A percentile compares a stretch with the other conserved stretches of the same genome.
These are phyloP conservation scores for Melanotaenia trifasciata DNA, from an alignment of 2,797 vertebrate species.

Conservation along the genomic window DNA sequence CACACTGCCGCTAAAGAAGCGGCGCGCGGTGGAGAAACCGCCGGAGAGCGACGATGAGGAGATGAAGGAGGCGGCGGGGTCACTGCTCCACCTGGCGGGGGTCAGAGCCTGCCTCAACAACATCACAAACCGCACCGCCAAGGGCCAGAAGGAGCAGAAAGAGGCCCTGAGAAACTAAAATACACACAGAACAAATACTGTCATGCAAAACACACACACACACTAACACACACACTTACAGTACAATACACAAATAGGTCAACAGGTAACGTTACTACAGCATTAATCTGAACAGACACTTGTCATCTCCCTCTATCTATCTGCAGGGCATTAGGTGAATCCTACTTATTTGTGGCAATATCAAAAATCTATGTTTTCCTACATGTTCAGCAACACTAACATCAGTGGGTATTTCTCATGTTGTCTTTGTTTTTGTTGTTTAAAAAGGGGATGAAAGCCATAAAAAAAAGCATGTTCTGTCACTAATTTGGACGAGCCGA, in stretches of 20 bases:
- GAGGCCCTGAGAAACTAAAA: constrained; percentile 93
- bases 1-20: constrained; percentile 97
- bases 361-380: constrained; percentile 92
- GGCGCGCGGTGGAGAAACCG: constrained; percentile 91
- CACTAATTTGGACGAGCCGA: constrained; percentile 69
- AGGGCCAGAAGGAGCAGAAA: constrained; percentile 97
- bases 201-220: constrained; percentile 50
- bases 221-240: constrained; percentile 20
- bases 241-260: constrained; percentile 70
- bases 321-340: constrained; percentile 99
- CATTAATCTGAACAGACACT: constrained; percentile 80
- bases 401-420: constrained; percentile 80
- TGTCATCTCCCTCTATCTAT: constrained; percentile 86
- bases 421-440: constrained; percentile 79
- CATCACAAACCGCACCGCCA: constrained; percentile 97
- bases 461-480: constrained; percentile 83
- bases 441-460: constrained; percentile 98
- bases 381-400: constrained; percentile 83
- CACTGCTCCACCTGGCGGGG: constrained; percentile 95
- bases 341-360: constrained; percentile 99
- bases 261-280: constrained; percentile 79
- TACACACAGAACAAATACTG: constrained; percentile 49
- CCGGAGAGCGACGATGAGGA: constrained; percentile 96
- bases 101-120: constrained; percentile 96
- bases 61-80: constrained; percentile 98